These are phyloP conservation scores for Scelioninae gen. 1 DNA, from an alignment of 2,888 invertebrate species.

Conservation along the genomic window DNA sequence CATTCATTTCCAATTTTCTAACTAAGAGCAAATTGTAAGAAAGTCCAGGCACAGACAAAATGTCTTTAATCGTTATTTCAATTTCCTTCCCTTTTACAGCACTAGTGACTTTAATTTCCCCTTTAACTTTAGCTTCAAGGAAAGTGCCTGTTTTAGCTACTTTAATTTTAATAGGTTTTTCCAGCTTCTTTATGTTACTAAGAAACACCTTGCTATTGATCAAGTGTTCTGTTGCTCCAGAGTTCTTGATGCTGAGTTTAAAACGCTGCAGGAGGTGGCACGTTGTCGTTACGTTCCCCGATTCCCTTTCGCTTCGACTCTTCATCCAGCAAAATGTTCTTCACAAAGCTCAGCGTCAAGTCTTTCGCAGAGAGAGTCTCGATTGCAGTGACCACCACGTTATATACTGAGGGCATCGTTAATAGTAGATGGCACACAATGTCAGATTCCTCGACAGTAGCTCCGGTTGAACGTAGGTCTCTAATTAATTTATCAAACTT, in stretches of 20 bases:
- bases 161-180: slow-evolving; percentile 66
- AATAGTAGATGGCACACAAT: slow-evolving; percentile 46
- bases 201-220: slow-evolving; percentile 1
- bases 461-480: slow-evolving; percentile 19
- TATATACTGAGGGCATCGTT: slow-evolving; percentile 70
- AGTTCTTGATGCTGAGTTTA: slow-evolving; percentile 57
- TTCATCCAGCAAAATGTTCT: slow-evolving; percentile 41
- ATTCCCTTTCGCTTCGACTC: slow-evolving; percentile 25
- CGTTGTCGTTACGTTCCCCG: not conserved
- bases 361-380: slow-evolving; percentile 39
- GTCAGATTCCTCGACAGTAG: slow-evolving; percentile 28
- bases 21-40: slow-evolving; percentile 72
- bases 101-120: not conserved
- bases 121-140: not conserved
- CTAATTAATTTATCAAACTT: slow-evolving; percentile 25
- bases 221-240: slow-evolving; percentile 63
- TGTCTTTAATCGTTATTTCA: slow-evolving; percentile 55
- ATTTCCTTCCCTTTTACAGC: not conserved
- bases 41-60: slow-evolving; percentile 67
- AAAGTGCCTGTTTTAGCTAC: slow-evolving; percentile 4
- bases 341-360: slow-evolving; percentile 35
- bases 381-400: slow-evolving; percentile 73
- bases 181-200: slow-evolving; percentile 51
- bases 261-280: slow-evolving; percentile 10
- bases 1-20: slow-evolving; percentile 71